These are phyloP conservation scores for Danionella cerebrum DNA, from an alignment of 2,113 vertebrate genomes.

Conservation along the genomic window DNA sequence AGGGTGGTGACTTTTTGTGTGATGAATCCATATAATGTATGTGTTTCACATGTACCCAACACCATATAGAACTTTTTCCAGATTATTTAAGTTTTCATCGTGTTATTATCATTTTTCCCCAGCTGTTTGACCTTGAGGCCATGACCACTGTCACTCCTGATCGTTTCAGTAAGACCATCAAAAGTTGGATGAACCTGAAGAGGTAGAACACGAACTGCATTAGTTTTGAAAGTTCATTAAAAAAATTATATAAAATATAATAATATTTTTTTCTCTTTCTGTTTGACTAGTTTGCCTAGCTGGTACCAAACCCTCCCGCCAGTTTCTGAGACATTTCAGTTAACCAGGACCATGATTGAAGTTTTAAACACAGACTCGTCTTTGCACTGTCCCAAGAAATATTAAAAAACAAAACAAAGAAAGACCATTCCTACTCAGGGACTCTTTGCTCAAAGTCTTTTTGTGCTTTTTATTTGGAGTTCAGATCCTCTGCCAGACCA, in stretches of 20 bases:
- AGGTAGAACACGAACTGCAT: slow-evolving; percentile 75
- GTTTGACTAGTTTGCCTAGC: slow-evolving; percentile 71
- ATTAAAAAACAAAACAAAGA: background rate
- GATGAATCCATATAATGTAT: no score
- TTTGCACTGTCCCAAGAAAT: slow-evolving; percentile 82
- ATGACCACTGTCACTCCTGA: slow-evolving; percentile 90
- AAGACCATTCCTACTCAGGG: background rate
- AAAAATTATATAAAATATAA: background rate
- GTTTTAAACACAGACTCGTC: slow-evolving; percentile 89
- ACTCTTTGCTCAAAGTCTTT: slow-evolving; percentile 15
- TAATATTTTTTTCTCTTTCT: background rate
- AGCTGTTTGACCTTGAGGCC: slow-evolving; percentile 97
- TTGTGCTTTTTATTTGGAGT: background rate
- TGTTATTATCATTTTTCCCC: no score
- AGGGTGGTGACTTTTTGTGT: no score
- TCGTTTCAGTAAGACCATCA: slow-evolving; percentile 85
- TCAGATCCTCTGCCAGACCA: no score
- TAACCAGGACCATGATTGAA: slow-evolving; percentile 86
- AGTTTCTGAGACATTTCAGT: slow-evolving; percentile 88
- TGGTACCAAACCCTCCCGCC: slow-evolving; percentile 88
- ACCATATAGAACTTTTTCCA: no score
- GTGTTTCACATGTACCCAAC: no score
- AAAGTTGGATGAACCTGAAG: slow-evolving; percentile 91
- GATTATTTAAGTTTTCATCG: no score
- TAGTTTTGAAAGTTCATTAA: background rate